These are phyloP conservation scores for Eucera pruinosa DNA, from an alignment of 2,888 invertebrate species.

Conservation along the genomic window DNA sequence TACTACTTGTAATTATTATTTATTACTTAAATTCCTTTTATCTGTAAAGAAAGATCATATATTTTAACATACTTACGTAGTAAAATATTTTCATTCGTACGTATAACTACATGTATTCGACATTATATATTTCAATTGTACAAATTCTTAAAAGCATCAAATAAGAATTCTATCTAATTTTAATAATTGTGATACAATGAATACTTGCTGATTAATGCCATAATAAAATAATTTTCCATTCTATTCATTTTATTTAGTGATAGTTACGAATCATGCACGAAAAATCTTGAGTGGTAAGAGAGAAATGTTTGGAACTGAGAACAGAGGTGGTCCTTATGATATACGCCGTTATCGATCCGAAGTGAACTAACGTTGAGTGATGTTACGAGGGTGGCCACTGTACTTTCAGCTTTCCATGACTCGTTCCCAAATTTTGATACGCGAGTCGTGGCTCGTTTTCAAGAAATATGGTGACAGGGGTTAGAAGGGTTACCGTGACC, in stretches of 20 bases:
- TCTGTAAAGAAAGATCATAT: no score
- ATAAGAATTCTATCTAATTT: no score
- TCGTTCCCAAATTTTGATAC: constrained; percentile 53
- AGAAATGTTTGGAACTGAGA: constrained; percentile 7
- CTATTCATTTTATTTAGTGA: neutral
- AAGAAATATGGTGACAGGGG: constrained; percentile 68
- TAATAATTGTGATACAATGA: no score
- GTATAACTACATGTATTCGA: no score
- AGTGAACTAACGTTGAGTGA: constrained; percentile 51
- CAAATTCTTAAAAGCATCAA: no score
- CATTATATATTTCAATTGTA: no score
- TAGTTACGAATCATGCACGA: neutral
- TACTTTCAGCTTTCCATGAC: constrained; percentile 54
- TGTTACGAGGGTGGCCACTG: constrained; percentile 49
- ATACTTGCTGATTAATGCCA: no score
- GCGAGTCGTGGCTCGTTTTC: constrained; percentile 48
- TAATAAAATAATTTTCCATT: neutral
- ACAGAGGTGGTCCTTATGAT: constrained; percentile 59
- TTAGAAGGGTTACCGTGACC: constrained; percentile 43
- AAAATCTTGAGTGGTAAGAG: constrained; percentile 6
- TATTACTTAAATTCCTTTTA: no score
- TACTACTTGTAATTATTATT: no score
- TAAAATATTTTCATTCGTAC: no score
- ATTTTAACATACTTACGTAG: no score
- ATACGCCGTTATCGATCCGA: constrained; percentile 55